These are phyloP conservation scores for Salticus scenicus DNA, from an alignment of 2,888 invertebrate genomes.

Conservation along the genomic window DNA sequence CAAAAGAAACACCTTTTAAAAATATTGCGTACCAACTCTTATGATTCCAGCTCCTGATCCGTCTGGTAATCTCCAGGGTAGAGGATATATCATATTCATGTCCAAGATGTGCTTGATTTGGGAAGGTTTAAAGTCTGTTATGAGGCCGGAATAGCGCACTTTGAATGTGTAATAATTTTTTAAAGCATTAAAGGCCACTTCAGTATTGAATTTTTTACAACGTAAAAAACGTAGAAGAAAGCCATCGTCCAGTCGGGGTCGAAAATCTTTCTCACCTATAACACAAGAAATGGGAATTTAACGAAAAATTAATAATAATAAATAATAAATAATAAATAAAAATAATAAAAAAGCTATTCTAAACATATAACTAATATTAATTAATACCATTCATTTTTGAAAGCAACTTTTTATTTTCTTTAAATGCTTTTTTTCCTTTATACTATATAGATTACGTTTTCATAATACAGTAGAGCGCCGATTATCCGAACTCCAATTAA, in stretches of 20 bases:
- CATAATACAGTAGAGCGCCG: too few species aligned
- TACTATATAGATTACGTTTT: too few species aligned
- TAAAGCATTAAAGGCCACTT: slow-evolving; percentile 19
- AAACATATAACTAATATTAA: too few species aligned
- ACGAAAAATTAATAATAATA: not conserved
- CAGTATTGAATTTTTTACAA: slow-evolving; percentile 33
- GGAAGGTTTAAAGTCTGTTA: slow-evolving; percentile 39
- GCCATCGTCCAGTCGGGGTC: slow-evolving; percentile 18
- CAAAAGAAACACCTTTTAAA: too few species aligned
- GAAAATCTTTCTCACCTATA: slow-evolving; percentile 36
- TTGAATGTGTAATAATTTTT: slow-evolving; percentile 40
- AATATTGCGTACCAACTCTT: slow-evolving; percentile 23
- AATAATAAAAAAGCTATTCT: not conserved
- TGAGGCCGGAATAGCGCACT: slow-evolving; percentile 11
- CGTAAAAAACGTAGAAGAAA: slow-evolving; percentile 43
- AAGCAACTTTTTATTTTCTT: too few species aligned
- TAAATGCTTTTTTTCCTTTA: too few species aligned
- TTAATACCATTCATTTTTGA: too few species aligned
- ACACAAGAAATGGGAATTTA: not conserved
- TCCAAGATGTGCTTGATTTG: slow-evolving; percentile 12
- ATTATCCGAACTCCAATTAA: too few species aligned
- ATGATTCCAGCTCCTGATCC: slow-evolving; percentile 9
- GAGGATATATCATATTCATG: slow-evolving; percentile 15
- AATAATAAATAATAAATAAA: not conserved
- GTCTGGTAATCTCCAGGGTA: slow-evolving; percentile 15